Evolutionary conservation across 2,888 invertebrate genomes (phyloP).

Genomic region (Hirtodrosophila alboralis): DNA sequence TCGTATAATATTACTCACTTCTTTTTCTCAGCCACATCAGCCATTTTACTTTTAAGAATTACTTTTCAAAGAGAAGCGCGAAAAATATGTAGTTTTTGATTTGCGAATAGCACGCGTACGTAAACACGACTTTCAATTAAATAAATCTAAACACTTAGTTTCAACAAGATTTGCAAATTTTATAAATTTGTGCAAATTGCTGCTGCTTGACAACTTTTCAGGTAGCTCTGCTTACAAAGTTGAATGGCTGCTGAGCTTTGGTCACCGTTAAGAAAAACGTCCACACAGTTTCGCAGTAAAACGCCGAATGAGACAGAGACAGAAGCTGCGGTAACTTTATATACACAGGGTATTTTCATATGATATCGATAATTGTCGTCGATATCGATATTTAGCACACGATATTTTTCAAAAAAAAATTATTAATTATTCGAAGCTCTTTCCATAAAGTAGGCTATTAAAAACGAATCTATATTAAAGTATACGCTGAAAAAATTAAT

Average conservation of each 20-base stretch:
- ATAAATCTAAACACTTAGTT: constrained; percentile 43
- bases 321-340: constrained; percentile 62
- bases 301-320: constrained; percentile 83
- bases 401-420: constrained; percentile 3
- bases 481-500: too few relatives aligned
- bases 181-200: constrained; percentile 64
- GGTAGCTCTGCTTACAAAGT: constrained; percentile 59
- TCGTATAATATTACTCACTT: constrained; percentile 82
- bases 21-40: constrained; percentile 84
- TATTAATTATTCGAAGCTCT: too few relatives aligned
- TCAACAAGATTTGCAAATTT: constrained; percentile 55
- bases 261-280: constrained; percentile 58
- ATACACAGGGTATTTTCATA: constrained; percentile 33
- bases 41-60: constrained; percentile 81
- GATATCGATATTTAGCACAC: constrained; percentile 15
- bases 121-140: constrained; percentile 33
- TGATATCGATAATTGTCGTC: constrained; percentile 25
- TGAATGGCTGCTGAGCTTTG: constrained; percentile 50
- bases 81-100: constrained; percentile 42
- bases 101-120: constrained; percentile 37
- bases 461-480: too few relatives aligned
- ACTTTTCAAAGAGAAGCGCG: constrained; percentile 66
- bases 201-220: constrained; percentile 64
- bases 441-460: too few relatives aligned
- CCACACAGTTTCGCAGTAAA: constrained; percentile 81